Evolutionary conservation across 1,140 invertebrate species (phyloP).

Genomic region (Sweltsa coloradensis): DNA sequence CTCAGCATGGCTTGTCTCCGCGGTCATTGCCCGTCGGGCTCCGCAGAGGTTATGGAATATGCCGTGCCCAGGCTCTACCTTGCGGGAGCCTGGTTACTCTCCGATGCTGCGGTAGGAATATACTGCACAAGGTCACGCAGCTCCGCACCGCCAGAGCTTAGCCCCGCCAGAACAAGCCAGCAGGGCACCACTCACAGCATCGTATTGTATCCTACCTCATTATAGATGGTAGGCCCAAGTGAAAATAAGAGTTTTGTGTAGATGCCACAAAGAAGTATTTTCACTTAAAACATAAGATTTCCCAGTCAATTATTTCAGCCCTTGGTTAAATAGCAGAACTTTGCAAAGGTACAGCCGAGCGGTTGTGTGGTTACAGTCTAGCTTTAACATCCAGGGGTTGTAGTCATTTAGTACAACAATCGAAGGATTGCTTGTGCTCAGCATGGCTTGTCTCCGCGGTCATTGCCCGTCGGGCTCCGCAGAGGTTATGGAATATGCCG

Average conservation of each 20-base stretch:
- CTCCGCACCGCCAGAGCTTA: too few species aligned
- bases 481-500: slow-evolving; percentile 56
- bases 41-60: slow-evolving; percentile 56
- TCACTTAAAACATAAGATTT: too few species aligned
- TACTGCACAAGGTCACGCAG: slow-evolving; percentile 13
- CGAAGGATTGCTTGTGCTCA: slow-evolving; percentile 44
- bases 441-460: slow-evolving; percentile 58
- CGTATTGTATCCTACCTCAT: too few species aligned
- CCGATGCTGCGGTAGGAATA: slow-evolving; percentile 36
- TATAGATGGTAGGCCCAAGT: slow-evolving; percentile 1
- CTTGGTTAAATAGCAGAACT: too few species aligned
- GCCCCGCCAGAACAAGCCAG: too few species aligned
- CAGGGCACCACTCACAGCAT: too few species aligned
- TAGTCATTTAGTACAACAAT: too few species aligned
- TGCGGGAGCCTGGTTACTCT: slow-evolving; percentile 37
- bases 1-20: slow-evolving; percentile 56
- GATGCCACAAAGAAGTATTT: neutral
- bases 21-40: slow-evolving; percentile 51
- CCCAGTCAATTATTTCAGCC: too few species aligned
- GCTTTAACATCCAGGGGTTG: too few species aligned
- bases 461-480: slow-evolving; percentile 50
- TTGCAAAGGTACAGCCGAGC: too few species aligned
- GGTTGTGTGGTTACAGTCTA: too few species aligned
- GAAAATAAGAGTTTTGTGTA: neutral
- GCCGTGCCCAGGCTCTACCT: slow-evolving; percentile 33